Evolutionary conservation across 2,888 invertebrate genomes (phyloP), one percentile per base, ranked within the genome.

Genomic region (Drosophila nigricruria): DNA sequence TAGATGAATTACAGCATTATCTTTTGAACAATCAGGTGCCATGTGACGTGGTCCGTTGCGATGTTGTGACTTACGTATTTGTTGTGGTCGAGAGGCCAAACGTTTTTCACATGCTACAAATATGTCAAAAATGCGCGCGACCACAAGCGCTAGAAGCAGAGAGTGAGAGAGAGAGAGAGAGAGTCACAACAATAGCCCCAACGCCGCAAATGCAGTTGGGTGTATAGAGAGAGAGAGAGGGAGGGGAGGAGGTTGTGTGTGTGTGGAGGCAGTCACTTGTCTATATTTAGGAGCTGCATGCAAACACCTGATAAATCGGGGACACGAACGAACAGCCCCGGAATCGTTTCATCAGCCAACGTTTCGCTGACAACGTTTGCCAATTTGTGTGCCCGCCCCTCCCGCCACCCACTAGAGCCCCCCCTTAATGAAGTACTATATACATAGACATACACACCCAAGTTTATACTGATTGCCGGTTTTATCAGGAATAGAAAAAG

Each of bases 221-320:
- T n/a, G 43, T n/a, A 9, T 2, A 5, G 30, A 3, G 12, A 6
- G 3, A n/a, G 18, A 8, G 16, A 3, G 27, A 5, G 4, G 12
- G 1, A n/a, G 4, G 8, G 16, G 18, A 5, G 50, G 20, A 4
- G 38, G n/a, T 2, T 1, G 49, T 16, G 30, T 23, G 30, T n/a
- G 32, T 40, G 57, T 34, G 34, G 42, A 16, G 42, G 25, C 73
- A 73, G 64, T 69, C 78, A 76, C 42, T 53, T 63, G 50, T 56
- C 73, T 88, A 88, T 82, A 84, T 86, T 82, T 89, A 90, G 81
- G 77, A 77, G 88, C 88, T 81, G 68, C 76, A 89, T 82, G 83
- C 90, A 90, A 90, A 90, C 90, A 90, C 90, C 90, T 90, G 90
- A 91, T 89, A 86, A 90, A 90, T 82, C 89, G 90, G 82, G 90